A percentile compares a stretch with the other conserved stretches of the same genome.
phyloP scores from a whole-genome alignment of 2,888 invertebrate species.

The Saturnia japonica region DNA sequence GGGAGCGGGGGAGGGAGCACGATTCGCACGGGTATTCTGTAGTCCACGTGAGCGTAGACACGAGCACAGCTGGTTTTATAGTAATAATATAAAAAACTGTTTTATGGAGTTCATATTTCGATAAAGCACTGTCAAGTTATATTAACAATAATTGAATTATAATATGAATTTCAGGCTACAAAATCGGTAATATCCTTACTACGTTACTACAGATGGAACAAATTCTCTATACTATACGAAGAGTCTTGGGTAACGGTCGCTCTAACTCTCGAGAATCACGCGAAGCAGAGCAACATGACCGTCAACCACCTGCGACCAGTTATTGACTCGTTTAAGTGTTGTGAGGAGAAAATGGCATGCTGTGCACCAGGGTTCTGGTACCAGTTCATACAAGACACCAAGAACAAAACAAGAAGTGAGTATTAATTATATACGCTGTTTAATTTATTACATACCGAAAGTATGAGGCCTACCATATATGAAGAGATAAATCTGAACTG shows the following conservation, averaged over 20 bases:
- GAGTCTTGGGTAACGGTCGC: conserved; percentile 92
- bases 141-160: conserved; percentile 22
- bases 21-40: no score
- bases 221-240: conserved; percentile 94
- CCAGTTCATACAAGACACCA: conserved; percentile 91
- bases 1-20: no score
- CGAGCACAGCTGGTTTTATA: no score
- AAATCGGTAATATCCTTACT: conserved; percentile 96
- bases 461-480: no score
- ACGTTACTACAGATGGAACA: conserved; percentile 95
- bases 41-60: no score
- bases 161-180: conserved; percentile 85
- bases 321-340: conserved; percentile 88
- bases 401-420: conserved; percentile 92
- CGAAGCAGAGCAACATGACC: conserved; percentile 89
- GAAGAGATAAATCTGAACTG: no score
- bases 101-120: background rate
- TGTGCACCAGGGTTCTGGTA: conserved; percentile 92
- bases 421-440: conserved; percentile 29
- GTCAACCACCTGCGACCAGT: conserved; percentile 89
- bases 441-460: no score
- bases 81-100: background rate
- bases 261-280: conserved; percentile 88
- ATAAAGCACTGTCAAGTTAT: background rate
- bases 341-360: conserved; percentile 87